phyloP scores from a whole-genome alignment of 2,797 vertebrate genomes.

The Halcyon chelicuti region DNA sequence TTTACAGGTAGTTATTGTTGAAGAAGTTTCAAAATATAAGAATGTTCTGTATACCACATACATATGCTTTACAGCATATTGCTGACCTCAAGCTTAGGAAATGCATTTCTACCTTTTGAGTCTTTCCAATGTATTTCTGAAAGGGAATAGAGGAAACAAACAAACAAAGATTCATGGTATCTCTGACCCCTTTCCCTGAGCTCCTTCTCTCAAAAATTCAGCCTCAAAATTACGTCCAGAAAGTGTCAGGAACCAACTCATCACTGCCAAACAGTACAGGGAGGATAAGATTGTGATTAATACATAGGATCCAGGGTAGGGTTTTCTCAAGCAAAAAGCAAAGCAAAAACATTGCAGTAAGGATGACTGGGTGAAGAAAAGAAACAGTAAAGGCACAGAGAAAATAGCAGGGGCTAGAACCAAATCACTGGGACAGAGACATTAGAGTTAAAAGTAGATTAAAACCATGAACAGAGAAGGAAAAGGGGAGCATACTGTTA shows the following conservation, averaged over 20 bases:
- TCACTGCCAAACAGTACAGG: neutral
- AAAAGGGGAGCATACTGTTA: neutral
- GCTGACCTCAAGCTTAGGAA: neutral
- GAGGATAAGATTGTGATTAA: neutral
- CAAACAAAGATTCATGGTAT: neutral
- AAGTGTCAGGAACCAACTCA: neutral
- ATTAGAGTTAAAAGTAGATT: neutral
- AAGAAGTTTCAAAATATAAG: neutral
- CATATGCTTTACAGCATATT: neutral
- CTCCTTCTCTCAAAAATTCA: neutral
- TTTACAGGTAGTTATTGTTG: neutral
- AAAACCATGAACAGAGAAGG: neutral
- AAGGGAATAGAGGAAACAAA: neutral
- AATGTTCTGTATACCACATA: neutral
- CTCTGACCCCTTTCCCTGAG: neutral
- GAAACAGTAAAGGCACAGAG: neutral
- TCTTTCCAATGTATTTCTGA: neutral
- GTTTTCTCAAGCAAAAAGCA: neutral
- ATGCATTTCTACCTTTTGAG: neutral
- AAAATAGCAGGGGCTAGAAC: neutral
- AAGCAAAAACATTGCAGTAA: neutral
- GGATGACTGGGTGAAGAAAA: neutral
- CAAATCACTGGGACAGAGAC: neutral
- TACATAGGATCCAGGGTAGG: neutral
- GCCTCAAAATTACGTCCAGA: neutral